Base-by-base conservation (phyloP, 2,113 vertebrate species). In the Lagopus muta region DNA sequence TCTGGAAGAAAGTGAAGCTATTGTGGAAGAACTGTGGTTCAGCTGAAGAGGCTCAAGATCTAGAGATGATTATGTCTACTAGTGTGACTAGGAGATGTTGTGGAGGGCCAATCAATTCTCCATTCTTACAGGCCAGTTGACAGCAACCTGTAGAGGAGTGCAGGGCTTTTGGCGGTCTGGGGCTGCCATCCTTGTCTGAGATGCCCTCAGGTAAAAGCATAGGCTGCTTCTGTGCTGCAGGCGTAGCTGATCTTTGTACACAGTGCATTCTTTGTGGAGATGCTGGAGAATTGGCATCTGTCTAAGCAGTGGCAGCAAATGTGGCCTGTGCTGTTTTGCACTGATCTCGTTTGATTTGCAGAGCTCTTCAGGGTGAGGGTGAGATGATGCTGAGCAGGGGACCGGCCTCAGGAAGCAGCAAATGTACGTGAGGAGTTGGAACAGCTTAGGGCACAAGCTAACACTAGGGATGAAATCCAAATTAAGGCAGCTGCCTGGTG, bases 251-350 rank as follows among this genome's bases (percentile, higher is more conserved):
- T 89, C 85, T 66, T 36, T 66, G 72, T 11, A 1, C 69, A 91
- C 60, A 89, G 79, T 83, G 82, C 76, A 30, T 86, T 57, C 92
- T 94, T 93, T 93, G 88, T 96, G 90, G 72, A 12, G 60, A 12
- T 22, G 55, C 45, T 91, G 93, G 92, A 88, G 86, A 73, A 76
- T 61, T 66, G 67, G 76, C 82, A 66, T 85, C 77, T 89, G 47
- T 50, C 62, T 24, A 30, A 60, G 72, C 81, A 65, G 48, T 50
- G 90, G n/a, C 64, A 64, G 84, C 88, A 77, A 89, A 87, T 4
- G 21, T 73, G 72, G 78, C 79, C 79, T 86, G 75, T 80, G 85
- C 87, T 82, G 6, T 36, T 87, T 86, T 76, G 88, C 80, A 76
- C 76, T 88, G 13, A 34, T 88, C 55, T 66, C 17, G 14, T 47